Conservation (phyloP, 2,888 invertebrate genomes). For the Nipponacmea schrenckii region DNA sequence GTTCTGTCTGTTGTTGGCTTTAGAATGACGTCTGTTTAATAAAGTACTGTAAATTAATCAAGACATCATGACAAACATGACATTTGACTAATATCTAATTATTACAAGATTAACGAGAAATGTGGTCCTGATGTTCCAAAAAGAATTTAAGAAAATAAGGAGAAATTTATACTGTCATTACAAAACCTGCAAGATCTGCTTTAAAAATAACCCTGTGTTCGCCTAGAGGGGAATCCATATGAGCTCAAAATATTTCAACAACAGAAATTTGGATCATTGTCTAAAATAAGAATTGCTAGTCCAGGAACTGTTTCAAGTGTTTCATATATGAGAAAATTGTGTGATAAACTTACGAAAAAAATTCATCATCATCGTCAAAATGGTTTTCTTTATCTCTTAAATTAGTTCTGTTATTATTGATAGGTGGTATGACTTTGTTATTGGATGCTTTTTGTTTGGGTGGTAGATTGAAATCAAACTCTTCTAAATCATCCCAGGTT, state of each 20-base stretch:
- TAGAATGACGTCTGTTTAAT: constrained; percentile 38
- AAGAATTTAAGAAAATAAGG: no score
- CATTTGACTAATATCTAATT: neutral
- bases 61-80: neutral
- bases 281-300: no score
- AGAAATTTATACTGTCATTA: no score
- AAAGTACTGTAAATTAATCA: constrained; percentile 38
- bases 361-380: constrained; percentile 56
- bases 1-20: constrained; percentile 46
- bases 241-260: no score
- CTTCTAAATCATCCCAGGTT: constrained; percentile 63
- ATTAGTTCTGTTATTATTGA: constrained; percentile 39
- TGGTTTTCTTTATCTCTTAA: constrained; percentile 37
- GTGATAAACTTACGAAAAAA: constrained; percentile 55
- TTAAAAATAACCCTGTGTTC: no score
- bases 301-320: no score
- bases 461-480: constrained; percentile 54
- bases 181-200: no score
- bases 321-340: no score
- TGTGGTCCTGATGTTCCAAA: no score
- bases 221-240: no score
- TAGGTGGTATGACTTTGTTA: constrained; percentile 44
- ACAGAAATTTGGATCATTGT: no score
- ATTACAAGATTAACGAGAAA: no score
- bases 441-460: constrained; percentile 46